Evolutionary conservation across 2,113 vertebrate species (phyloP).

Genomic region (Porphyrio hochstetteri): DNA sequence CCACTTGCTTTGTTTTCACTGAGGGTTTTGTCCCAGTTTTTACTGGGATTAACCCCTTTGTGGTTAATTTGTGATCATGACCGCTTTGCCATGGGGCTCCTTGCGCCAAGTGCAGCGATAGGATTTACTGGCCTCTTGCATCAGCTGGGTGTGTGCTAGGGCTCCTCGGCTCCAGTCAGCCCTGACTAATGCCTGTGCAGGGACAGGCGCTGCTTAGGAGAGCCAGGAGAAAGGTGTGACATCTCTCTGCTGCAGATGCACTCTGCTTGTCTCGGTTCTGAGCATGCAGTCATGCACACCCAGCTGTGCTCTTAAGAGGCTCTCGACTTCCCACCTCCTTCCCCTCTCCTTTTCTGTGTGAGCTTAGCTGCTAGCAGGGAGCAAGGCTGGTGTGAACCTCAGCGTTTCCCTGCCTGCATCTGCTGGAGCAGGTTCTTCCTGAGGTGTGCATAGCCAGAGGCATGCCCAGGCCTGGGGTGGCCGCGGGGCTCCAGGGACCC

Average conservation of each 20-base stretch:
- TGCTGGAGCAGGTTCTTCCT: neutral
- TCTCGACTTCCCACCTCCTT: neutral
- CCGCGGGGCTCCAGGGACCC: neutral
- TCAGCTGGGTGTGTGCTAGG: neutral
- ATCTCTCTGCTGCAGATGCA: neutral
- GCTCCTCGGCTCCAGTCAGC: neutral
- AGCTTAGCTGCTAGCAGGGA: neutral
- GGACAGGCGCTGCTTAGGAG: neutral
- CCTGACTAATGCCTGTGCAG: neutral
- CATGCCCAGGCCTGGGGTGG: neutral
- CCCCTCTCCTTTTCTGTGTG: neutral
- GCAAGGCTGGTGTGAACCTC: neutral
- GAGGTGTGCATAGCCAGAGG: neutral
- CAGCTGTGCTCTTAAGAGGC: neutral
- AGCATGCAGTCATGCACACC: too few species aligned
- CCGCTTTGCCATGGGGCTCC: neutral
- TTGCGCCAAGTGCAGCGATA: accelerated
- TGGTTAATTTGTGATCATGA: neutral
- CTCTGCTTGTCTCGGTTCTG: neutral
- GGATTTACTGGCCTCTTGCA: neutral
- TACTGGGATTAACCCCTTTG: neutral
- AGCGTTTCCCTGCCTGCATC: neutral
- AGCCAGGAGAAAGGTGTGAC: neutral
- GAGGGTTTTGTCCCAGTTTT: neutral
- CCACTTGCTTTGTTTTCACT: neutral